Evolutionary conservation across 2,888 invertebrate species (phyloP), one percentile per base, ranked within the genome.

Genomic region (Cephus nigrinus): DNA sequence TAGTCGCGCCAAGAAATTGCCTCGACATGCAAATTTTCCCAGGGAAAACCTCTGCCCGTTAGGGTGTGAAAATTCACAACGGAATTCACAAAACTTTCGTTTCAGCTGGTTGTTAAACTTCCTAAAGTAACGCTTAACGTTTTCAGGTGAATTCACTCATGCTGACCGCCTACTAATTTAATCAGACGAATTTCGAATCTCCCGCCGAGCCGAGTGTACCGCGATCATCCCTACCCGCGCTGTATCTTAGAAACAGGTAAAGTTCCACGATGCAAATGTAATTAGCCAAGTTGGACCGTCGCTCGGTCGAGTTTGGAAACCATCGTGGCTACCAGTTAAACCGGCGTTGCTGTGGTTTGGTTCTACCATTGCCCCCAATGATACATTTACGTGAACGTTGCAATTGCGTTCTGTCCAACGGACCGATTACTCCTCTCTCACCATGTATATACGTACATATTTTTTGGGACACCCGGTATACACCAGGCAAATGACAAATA

Each of bases 251-350:
- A 75, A 80, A 78, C 34, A 75, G 78, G 79, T 79, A 75, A 81
- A 83, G 80, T 83, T 83, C 80, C 79, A 77, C 82, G 80, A 81
- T 83, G 82, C 81, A 82, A 83, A 83, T 83, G 81, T 83, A 83
- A 83, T 83, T 82, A 83, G 80, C 78, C 74, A 71, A 81, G 76
- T 78, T 78, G 75, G 69, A 71, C 73, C 36, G 68, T 75, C 73
- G 69, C 80, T 73, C 71, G 73, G 72, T 55, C 23, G 55, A 55
- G 55, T 55, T 55, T 23, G 55, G 55, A 55, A 55, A 55, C 55
- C 55, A 23, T 23, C 55, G 23, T 23, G 55, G 55, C 23, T 23
- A 9, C 55, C 55, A 23, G 55, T 55, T 55, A 55, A 23, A 55
- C 9, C 1, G 23, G 55, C 9, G 55, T 55, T 55, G 9, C 55